A percentile compares a stretch with the other conserved stretches of the same genome.
Conservation (phyloP, 2,888 invertebrate species). For the Tethea ocularis region DNA sequence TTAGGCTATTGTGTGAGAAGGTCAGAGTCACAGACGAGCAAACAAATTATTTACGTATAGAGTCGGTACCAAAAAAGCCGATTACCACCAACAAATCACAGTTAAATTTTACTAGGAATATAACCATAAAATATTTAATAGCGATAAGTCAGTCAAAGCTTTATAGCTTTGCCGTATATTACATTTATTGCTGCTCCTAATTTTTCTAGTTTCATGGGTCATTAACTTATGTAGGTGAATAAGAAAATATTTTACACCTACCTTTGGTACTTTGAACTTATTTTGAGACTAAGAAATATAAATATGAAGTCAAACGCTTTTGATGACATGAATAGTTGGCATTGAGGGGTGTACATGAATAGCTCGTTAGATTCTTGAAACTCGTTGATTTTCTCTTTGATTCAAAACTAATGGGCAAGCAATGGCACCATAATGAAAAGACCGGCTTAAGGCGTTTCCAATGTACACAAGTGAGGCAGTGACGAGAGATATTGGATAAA, state of each 20-base stretch:
- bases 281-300: background rate
- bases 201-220: conserved; percentile 24
- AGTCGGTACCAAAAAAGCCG: conserved; percentile 30
- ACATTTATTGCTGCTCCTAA: conserved; percentile 19
- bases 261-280: background rate
- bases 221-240: background rate
- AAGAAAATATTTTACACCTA: background rate
- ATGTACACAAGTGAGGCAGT: background rate
- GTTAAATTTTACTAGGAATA: conserved; percentile 23
- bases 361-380: background rate
- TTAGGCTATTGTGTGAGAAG: conserved; percentile 59
- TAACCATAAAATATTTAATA: conserved; percentile 24
- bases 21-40: conserved; percentile 45
- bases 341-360: background rate
- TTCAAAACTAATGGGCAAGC: background rate
- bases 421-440: background rate
- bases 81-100: conserved; percentile 22
- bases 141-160: conserved; percentile 14
- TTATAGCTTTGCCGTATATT: conserved; percentile 22
- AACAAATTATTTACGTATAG: conserved; percentile 32
- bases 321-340: background rate
- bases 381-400: background rate
- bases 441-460: background rate
- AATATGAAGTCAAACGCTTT: background rate
- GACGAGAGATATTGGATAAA: conserved; percentile 10